Percentiles rank a stretch among this genome's conserved stretches.
phyloP scores from a whole-genome alignment of 2,113 vertebrate species.

The Piliocolobus tephrosceles region DNA sequence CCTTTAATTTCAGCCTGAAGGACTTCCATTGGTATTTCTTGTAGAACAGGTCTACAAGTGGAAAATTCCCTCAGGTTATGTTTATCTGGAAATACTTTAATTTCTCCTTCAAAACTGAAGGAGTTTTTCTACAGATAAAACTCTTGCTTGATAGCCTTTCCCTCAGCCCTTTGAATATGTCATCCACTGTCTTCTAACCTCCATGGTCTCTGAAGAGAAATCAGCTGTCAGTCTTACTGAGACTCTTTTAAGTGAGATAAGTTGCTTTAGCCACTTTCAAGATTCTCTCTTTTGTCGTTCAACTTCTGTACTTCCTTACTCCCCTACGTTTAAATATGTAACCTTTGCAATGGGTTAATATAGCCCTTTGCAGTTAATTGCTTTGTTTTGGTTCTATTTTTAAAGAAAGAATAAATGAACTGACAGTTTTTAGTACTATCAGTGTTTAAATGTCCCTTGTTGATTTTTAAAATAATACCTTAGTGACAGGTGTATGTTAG shows the following conservation, averaged over 20 bases:
- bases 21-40: neutral
- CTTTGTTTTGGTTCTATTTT: conserved; percentile 44
- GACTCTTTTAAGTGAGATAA: neutral
- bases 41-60: neutral
- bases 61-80: neutral
- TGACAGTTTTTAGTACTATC: conserved; percentile 9
- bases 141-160: neutral
- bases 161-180: neutral
- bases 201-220: neutral
- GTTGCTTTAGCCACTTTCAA: neutral
- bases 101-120: neutral
- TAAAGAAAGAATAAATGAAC: conserved; percentile 33
- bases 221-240: neutral
- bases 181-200: neutral
- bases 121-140: neutral
- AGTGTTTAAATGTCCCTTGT: neutral
- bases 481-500: neutral
- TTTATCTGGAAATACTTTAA: neutral
- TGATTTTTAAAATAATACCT: conserved; percentile 33
- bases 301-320: neutral
- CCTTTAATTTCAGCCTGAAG: neutral
- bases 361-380: conserved; percentile 43
- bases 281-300: neutral
- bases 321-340: conserved; percentile 21
- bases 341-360: conserved; percentile 26